Conservation (phyloP, 2,797 vertebrate species). For the Oreochromis grahami region DNA sequence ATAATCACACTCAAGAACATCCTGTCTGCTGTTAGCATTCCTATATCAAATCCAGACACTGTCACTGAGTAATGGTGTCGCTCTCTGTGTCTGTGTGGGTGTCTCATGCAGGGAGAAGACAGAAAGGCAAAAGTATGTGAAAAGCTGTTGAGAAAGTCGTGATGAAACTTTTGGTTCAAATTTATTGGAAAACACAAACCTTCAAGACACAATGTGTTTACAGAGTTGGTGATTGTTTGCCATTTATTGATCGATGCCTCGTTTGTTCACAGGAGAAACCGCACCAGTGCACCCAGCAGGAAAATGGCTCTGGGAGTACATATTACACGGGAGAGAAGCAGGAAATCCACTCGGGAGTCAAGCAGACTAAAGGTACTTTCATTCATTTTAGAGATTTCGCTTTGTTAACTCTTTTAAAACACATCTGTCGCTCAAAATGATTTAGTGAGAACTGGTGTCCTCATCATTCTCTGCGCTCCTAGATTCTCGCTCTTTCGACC, state of each 20-base stretch:
- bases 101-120: neutral
- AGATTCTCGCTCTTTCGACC: accelerated
- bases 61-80: neutral
- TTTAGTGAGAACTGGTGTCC: no score
- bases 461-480: neutral
- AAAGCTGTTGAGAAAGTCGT: neutral
- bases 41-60: neutral
- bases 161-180: neutral
- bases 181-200: neutral
- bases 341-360: neutral
- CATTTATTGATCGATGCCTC: neutral
- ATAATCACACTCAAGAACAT: neutral
- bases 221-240: neutral
- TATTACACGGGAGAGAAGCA: neutral
- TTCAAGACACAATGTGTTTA: neutral
- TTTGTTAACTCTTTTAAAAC: neutral
- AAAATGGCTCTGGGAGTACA: neutral
- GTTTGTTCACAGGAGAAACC: neutral
- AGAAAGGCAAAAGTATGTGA: neutral
- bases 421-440: accelerated
- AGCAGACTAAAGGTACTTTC: accelerated
- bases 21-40: neutral
- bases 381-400: neutral
- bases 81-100: neutral
- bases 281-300: neutral